Conservation (phyloP, 2,113 vertebrate species). For the Limnothrissa miodon region DNA sequence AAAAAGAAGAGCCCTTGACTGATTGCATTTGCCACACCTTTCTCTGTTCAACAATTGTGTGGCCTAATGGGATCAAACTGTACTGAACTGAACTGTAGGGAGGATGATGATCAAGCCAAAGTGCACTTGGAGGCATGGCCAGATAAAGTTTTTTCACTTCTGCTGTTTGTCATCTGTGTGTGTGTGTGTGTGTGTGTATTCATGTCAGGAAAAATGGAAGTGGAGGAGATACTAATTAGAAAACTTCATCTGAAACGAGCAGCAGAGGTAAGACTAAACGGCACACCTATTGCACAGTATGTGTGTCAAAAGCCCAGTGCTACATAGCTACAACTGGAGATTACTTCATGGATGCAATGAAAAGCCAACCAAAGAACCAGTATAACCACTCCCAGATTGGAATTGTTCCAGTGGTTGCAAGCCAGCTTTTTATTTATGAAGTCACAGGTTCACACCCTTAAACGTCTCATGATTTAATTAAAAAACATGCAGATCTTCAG, state of each 20-base stretch:
- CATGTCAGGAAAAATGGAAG: constrained; percentile 67
- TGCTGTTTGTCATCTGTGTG: neutral
- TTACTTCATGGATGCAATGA: neutral
- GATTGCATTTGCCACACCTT: no score
- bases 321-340: neutral
- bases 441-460: neutral
- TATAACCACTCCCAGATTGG: neutral
- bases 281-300: no score
- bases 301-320: neutral
- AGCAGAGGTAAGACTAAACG: constrained; percentile 62
- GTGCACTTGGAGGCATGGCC: no score
- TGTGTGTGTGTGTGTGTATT: constrained; percentile 22
- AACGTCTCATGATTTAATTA: neutral
- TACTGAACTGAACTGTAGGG: no score
- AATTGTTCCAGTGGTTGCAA: neutral
- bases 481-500: neutral
- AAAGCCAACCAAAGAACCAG: neutral
- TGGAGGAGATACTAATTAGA: constrained; percentile 64
- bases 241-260: constrained; percentile 70
- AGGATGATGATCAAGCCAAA: no score
- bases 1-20: no score
- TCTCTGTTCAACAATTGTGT: no score
- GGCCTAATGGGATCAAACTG: no score
- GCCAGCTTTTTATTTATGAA: neutral
- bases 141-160: neutral